phyloP scores from a whole-genome alignment of 1,140 invertebrate species.

The Andrena cerasifolii region DNA sequence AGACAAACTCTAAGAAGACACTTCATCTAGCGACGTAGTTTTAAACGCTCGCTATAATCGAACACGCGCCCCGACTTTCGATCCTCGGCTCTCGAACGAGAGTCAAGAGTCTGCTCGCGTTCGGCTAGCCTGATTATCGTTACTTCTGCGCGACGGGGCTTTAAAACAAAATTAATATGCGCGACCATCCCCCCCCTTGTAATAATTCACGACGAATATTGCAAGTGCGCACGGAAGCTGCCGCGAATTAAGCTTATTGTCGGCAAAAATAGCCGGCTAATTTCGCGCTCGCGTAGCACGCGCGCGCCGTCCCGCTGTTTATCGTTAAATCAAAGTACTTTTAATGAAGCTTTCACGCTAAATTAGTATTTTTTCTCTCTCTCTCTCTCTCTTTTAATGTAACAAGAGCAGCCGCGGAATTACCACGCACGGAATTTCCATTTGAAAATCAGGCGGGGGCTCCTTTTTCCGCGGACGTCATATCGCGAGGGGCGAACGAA shows the following conservation, averaged over 20 bases:
- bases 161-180: too few species aligned
- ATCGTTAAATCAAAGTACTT: slow-evolving; percentile 7
- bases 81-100: too few species aligned
- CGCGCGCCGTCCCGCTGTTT: not conserved
- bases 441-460: too few species aligned
- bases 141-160: too few species aligned
- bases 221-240: slow-evolving; percentile 15
- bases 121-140: too few species aligned
- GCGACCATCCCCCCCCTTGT: not conserved
- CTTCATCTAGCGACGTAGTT: not conserved
- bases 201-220: not conserved
- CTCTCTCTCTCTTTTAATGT: too few species aligned
- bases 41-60: not conserved
- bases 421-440: not conserved
- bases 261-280: slow-evolving; percentile 20
- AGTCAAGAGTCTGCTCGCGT: too few species aligned
- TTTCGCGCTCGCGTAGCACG: not conserved
- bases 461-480: too few species aligned
- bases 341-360: slow-evolving; percentile 19
- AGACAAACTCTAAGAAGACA: not conserved
- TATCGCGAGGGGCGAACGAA: too few species aligned
- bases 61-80: not conserved
- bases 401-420: not conserved
- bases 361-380: not conserved
- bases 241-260: slow-evolving; percentile 31